These are phyloP conservation scores for Masnerella sp. DNA, from an alignment of 2,888 invertebrate genomes.

Conservation along the genomic window DNA sequence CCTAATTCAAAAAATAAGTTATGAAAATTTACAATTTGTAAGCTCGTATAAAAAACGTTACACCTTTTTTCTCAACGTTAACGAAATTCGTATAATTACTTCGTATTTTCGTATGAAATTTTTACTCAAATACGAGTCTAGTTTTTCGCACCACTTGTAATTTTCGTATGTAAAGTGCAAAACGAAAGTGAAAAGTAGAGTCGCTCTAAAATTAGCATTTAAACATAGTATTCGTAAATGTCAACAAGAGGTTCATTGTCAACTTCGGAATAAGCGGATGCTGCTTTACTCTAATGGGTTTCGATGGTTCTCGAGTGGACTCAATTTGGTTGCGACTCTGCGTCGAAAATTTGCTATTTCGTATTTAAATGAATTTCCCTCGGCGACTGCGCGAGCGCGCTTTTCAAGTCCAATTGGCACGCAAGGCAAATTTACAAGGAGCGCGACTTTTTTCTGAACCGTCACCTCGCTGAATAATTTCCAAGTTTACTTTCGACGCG, in stretches of 20 bases:
- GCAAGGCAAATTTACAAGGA: slow-evolving; percentile 6
- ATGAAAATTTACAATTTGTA: too few species aligned
- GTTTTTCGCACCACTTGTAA: too few species aligned
- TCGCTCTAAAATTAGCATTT: too few species aligned
- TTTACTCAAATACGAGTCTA: too few species aligned
- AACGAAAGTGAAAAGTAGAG: too few species aligned
- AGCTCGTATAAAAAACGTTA: too few species aligned
- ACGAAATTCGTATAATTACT: too few species aligned
- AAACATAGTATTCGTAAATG: too few species aligned
- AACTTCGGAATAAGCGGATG: not conserved
- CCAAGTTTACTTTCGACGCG: not conserved
- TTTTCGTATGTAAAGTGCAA: too few species aligned
- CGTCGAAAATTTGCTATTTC: slow-evolving; percentile 6
- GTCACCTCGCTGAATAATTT: not conserved
- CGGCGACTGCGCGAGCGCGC: not conserved
- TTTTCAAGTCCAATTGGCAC: not conserved
- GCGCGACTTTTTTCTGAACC: slow-evolving; percentile 11
- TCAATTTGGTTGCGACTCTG: slow-evolving; percentile 6
- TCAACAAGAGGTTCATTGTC: slow-evolving; percentile 9
- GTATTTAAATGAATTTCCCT: slow-evolving; percentile 4
- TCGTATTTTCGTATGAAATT: too few species aligned
- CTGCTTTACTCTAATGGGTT: slow-evolving; percentile 6
- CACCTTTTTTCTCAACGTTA: too few species aligned
- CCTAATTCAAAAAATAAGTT: too few species aligned
- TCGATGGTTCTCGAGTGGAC: slow-evolving; percentile 9